These are phyloP conservation scores for Hippocampus zosterae DNA, from an alignment of 2,113 vertebrate genomes.

Conservation along the genomic window DNA sequence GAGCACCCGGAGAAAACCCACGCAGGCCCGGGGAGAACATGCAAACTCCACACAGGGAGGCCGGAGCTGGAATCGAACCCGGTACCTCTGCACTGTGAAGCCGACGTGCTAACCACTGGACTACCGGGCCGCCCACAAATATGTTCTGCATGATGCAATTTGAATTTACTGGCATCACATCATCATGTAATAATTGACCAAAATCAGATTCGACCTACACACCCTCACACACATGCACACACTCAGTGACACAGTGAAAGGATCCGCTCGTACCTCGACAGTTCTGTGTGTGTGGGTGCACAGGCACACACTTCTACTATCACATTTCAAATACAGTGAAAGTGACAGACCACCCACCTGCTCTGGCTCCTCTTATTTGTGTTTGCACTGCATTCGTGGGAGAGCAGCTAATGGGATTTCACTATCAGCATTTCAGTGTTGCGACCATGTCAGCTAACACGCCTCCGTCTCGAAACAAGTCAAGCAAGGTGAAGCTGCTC, in stretches of 20 bases:
- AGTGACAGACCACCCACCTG: constrained; percentile 70
- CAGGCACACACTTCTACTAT: constrained; percentile 46
- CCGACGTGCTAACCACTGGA: too few species aligned
- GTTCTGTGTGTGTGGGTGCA: constrained; percentile 17
- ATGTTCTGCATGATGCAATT: constrained; percentile 20
- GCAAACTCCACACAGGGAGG: too few species aligned
- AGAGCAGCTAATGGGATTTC: constrained; percentile 70
- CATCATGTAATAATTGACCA: background rate
- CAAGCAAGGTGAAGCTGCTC: constrained; percentile 40
- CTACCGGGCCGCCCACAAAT: too few species aligned
- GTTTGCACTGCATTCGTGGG: constrained; percentile 58
- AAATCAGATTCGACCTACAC: background rate
- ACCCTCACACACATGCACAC: background rate
- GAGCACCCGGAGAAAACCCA: too few species aligned
- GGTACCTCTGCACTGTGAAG: too few species aligned
- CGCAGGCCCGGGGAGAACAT: too few species aligned
- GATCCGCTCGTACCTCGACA: constrained; percentile 18
- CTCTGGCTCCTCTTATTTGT: constrained; percentile 55
- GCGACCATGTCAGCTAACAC: constrained; percentile 59
- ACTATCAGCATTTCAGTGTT: constrained; percentile 62
- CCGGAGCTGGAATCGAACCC: too few species aligned
- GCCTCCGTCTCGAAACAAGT: constrained; percentile 52
- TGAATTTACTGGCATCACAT: background rate
- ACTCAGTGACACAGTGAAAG: constrained; percentile 36
- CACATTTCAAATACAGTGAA: constrained; percentile 20